Evolutionary conservation across 2,888 invertebrate species (phyloP).

Genomic region (Mythimna impura): DNA sequence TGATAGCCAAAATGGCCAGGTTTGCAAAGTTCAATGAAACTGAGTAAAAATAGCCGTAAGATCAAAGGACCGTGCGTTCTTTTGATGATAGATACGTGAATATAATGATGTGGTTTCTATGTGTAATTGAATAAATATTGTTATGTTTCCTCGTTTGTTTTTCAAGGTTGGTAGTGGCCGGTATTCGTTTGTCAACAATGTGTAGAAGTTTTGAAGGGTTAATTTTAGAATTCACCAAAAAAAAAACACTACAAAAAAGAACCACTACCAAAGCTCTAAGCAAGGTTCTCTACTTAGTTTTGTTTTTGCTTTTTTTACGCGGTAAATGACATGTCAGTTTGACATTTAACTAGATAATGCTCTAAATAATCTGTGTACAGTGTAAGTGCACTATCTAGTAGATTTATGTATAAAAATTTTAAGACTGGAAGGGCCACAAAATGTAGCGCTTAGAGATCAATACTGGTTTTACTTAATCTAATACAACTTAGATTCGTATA

Average conservation of each 20-base stretch:
- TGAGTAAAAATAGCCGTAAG: conserved; percentile 48
- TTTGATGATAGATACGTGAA: conserved; percentile 51
- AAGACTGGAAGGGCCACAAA: no score
- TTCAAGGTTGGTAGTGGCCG: conserved; percentile 33
- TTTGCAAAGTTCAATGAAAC: conserved; percentile 61
- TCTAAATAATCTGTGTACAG: no score
- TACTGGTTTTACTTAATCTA: no score
- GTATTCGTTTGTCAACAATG: not conserved
- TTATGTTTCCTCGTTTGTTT: conserved; percentile 27
- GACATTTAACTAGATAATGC: no score
- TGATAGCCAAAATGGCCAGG: conserved; percentile 50
- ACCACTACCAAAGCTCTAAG: no score
- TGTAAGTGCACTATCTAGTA: no score
- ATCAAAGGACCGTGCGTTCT: conserved; percentile 56
- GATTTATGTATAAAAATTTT: no score
- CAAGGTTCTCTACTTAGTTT: not conserved
- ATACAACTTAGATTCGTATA: no score
- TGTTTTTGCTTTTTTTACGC: no score
- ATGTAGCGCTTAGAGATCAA: no score
- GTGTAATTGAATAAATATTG: conserved; percentile 41
- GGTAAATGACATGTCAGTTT: no score
- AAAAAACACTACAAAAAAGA: no score
- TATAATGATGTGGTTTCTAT: conserved; percentile 41
- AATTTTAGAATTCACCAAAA: not conserved
- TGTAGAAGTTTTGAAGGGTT: not conserved